A percentile compares a stretch with the other conserved stretches of the same genome.
Conservation (phyloP, 2,888 invertebrate species). For the Hyposoter dolosus region DNA sequence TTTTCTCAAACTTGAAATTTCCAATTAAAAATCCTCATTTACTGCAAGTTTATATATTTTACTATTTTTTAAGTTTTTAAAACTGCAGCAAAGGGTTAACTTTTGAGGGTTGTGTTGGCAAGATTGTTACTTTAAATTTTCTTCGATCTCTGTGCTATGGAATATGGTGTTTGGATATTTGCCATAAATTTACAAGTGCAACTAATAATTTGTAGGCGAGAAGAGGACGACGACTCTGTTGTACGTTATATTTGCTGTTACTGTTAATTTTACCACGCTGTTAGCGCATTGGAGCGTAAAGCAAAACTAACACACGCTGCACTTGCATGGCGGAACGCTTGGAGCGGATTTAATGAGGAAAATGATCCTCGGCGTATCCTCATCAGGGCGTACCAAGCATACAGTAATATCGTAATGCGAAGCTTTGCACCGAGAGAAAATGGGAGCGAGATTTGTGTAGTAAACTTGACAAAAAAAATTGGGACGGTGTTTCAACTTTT, state of each 20-base stretch:
- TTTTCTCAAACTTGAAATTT: no score
- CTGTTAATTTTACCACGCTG: constrained; percentile 30
- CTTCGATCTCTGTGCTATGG: background rate
- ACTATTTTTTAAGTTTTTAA: no score
- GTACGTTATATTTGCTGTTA: constrained; percentile 11
- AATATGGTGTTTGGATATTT: background rate
- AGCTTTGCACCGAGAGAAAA: background rate
- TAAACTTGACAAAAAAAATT: constrained; percentile 10
- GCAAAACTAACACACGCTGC: constrained; percentile 31
- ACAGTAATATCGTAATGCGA: background rate
- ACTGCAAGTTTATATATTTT: no score
- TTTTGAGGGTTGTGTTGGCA: no score
- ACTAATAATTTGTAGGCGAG: background rate
- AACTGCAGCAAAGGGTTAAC: no score
- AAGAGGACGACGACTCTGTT: background rate
- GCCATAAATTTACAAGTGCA: background rate
- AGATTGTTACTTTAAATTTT: background rate
- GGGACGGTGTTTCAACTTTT: background rate
- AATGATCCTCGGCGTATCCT: constrained; percentile 48
- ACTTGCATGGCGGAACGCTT: constrained; percentile 2
- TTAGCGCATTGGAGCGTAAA: constrained; percentile 19
- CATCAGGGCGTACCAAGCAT: constrained; percentile 16
- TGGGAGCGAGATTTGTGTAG: background rate
- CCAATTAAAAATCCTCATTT: no score
- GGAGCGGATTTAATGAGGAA: constrained; percentile 60